phyloP scores from a whole-genome alignment of 2,113 vertebrate genomes.

The Anarhynchus alexandrinus region DNA sequence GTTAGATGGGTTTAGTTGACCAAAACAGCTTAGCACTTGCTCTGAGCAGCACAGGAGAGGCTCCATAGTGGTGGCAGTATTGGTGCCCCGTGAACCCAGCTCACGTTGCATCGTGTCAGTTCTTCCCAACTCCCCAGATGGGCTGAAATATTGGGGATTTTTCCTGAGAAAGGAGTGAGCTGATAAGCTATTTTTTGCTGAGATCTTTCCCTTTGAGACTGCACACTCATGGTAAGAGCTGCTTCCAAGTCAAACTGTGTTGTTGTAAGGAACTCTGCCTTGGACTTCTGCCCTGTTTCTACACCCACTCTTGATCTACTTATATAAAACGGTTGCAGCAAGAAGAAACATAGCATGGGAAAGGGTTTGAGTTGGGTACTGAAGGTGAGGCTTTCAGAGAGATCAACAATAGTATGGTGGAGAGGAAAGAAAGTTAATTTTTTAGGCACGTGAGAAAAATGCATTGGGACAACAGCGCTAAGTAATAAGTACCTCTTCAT shows the following conservation, averaged over 20 bases:
- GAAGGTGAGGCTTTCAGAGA: conserved; percentile 15
- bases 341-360: background rate
- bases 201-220: conserved; percentile 37
- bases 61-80: background rate
- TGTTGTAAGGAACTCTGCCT: conserved; percentile 27
- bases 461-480: background rate
- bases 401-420: background rate
- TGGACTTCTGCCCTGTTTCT: conserved; percentile 43
- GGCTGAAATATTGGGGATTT: conserved; percentile 10
- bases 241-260: conserved; percentile 30
- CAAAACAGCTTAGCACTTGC: background rate
- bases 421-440: background rate
- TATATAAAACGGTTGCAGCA: conserved; percentile 36
- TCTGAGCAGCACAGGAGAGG: background rate
- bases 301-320: conserved; percentile 52
- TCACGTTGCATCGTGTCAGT: background rate
- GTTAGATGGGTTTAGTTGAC: background rate
- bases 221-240: conserved; percentile 19
- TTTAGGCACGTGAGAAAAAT: background rate
- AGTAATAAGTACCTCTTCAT: background rate
- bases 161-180: background rate
- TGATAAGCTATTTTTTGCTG: conserved; percentile 43
- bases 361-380: background rate
- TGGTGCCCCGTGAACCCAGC: background rate
- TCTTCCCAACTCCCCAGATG: background rate